Evolutionary conservation across 92 coral and sea anemone species (phyloP).

Genomic region (Parazoanthus atlanticus): DNA sequence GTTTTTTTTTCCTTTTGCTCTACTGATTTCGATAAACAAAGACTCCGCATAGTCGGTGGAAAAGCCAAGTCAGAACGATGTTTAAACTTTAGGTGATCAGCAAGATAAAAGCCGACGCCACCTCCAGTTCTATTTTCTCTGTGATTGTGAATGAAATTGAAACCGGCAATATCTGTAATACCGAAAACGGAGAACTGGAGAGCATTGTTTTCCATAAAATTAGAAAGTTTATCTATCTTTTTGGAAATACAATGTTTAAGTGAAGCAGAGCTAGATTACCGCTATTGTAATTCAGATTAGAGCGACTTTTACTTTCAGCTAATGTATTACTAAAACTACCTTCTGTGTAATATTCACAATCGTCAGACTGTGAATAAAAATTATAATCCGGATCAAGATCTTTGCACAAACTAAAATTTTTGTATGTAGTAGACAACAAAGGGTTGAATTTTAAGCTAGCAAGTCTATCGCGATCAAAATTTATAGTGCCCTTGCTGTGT

Average conservation of each 20-base stretch:
- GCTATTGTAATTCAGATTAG: too few relatives aligned
- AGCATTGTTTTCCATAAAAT: constrained; percentile 1
- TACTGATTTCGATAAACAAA: too few relatives aligned
- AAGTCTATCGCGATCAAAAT: constrained; percentile 23
- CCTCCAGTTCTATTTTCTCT: constrained; percentile 4
- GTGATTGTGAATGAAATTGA: constrained; percentile 1
- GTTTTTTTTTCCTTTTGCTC: too few relatives aligned
- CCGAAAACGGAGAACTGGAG: too few relatives aligned
- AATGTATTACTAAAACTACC: not conserved
- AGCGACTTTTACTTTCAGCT: not conserved
- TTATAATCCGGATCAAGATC: not conserved
- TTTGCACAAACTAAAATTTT: too few relatives aligned
- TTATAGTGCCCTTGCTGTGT: constrained; percentile 17
- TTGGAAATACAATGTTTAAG: constrained; percentile 1
- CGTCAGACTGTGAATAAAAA: not conserved
- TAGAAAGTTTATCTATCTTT: not conserved
- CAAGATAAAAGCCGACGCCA: constrained; percentile 9
- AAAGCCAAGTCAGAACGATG: too few relatives aligned
- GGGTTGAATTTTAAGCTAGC: constrained; percentile 21
- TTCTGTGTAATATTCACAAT: constrained; percentile 10
- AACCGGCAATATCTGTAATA: not conserved
- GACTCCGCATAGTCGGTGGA: too few relatives aligned
- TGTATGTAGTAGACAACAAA: too few relatives aligned
- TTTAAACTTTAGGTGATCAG: not conserved
- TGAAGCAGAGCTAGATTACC: constrained; percentile 13